Conservation (phyloP, 2,113 vertebrate genomes). For the Oryzias woworae region DNA sequence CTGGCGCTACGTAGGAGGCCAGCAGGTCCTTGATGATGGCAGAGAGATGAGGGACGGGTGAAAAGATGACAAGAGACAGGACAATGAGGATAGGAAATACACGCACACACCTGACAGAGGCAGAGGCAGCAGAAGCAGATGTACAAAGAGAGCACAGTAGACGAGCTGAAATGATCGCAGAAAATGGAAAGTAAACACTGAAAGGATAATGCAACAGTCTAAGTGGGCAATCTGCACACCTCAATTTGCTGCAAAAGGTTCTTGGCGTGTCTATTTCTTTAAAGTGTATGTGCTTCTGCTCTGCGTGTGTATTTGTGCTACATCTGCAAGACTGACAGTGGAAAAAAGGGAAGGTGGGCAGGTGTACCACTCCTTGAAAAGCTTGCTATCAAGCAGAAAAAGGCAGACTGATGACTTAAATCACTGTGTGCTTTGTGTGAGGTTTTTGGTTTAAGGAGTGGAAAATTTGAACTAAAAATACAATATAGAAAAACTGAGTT, state of each 20-base stretch:
- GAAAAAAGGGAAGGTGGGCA: conserved; percentile 8
- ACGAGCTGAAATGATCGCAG: conserved; percentile 45
- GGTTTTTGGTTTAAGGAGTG: not conserved
- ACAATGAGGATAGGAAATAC: conserved; percentile 65
- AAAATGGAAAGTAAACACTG: conserved; percentile 53
- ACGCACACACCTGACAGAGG: conserved; percentile 55
- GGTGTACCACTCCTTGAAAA: conserved; percentile 39
- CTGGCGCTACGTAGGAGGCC: conserved; percentile 74
- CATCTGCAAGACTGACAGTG: conserved; percentile 19
- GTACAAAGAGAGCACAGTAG: conserved; percentile 38
- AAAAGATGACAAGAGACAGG: conserved; percentile 65
- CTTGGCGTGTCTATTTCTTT: conserved; percentile 24
- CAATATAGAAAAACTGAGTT: not conserved
- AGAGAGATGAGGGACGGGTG: conserved; percentile 65
- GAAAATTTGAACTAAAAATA: conserved; percentile 1
- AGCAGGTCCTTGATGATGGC: conserved; percentile 73
- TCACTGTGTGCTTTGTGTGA: conserved; percentile 10
- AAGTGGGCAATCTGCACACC: conserved; percentile 64
- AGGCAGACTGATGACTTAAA: conserved; percentile 21
- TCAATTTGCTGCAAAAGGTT: conserved; percentile 40
- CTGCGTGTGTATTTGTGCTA: conserved; percentile 26
- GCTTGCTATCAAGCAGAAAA: conserved; percentile 27
- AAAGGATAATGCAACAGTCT: conserved; percentile 44
- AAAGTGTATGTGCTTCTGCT: conserved; percentile 1
- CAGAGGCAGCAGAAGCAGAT: conserved; percentile 25